Evolutionary conservation across 2,797 vertebrate species (phyloP), one percentile per base, ranked within the genome.

Genomic region (Silurus aristotelis): DNA sequence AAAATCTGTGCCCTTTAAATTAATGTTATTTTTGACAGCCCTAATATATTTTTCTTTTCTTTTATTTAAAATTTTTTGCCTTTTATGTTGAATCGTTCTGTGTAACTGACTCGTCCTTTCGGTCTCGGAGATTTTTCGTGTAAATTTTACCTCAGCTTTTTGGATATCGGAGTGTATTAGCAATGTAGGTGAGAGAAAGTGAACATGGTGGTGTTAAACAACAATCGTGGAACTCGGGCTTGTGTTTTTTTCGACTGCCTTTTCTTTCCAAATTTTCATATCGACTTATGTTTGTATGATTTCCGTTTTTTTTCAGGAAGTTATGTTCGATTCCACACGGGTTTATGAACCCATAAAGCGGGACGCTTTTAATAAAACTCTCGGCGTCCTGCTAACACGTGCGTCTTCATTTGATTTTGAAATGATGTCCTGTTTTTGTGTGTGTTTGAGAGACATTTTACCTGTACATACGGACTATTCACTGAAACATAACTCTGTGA

Each of bases 391-490:
- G 60, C 60, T 55, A 66, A 64, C 64, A 19, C 27, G 43, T 4
- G 12, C 19, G 17, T 10, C 27, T 25, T 79, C 14, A 15, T 84
- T 77, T 82, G 71, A 63, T 60, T 79, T 63, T 63, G 4, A 8
- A 83, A 88, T 55, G 55, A 87, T 64, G 52, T 91, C 87, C 85
- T 90, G 84, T 88, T 84, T 25, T 84, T 87, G 88, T 83, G 75
- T 85, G 70, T 52, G 48, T 52, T 7, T 52, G 48, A 52, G 48
- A 10, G 48, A 52, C 86, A 80, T 90, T 92, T 93, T 90, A 93
- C 91, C 94, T 97, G 95, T 97, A 97, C 93, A 96, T 96, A 96
- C 93, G 92, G 93, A 94, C 92, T 96, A 94, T 92, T 90, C 92
- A 92, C 93, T 90, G 89, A 95, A 95, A 93, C 88, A 93, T 95